Conservation (phyloP, 2,113 vertebrate genomes). For the Cottus gobio region DNA sequence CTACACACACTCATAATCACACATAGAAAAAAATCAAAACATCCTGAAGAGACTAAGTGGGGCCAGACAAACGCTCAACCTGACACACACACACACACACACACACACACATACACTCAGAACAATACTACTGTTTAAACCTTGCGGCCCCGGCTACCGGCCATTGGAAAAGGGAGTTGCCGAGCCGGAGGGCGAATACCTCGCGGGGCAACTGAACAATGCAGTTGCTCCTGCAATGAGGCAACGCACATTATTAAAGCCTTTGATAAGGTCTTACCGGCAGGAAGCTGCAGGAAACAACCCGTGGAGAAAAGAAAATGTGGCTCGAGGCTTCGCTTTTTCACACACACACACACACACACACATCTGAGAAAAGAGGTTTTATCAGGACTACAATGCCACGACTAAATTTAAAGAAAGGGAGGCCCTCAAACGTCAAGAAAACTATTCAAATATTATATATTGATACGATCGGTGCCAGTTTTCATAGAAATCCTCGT, state of each 20-base stretch:
- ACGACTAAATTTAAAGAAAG: too few relatives aligned
- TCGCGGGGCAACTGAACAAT: slow-evolving; percentile 72
- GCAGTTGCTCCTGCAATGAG: slow-evolving; percentile 38
- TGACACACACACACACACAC: slow-evolving; percentile 65
- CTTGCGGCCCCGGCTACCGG: slow-evolving; percentile 72
- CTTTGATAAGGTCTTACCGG: slow-evolving; percentile 72
- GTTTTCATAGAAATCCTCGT: too few relatives aligned
- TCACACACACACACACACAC: slow-evolving; percentile 43
- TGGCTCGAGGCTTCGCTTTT: slow-evolving; percentile 6
- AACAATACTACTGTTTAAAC: slow-evolving; percentile 74
- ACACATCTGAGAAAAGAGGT: too few relatives aligned
- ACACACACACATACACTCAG: slow-evolving; percentile 37
- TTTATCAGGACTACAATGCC: too few relatives aligned
- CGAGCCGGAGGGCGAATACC: slow-evolving; percentile 72
- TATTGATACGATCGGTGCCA: too few relatives aligned
- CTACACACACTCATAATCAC: slow-evolving; percentile 27
- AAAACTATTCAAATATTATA: too few relatives aligned
- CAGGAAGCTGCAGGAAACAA: slow-evolving; percentile 60
- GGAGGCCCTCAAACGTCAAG: too few relatives aligned
- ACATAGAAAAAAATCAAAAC: slow-evolving; percentile 67
- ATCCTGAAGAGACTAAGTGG: slow-evolving; percentile 81
- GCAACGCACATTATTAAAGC: slow-evolving; percentile 51
- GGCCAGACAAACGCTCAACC: slow-evolving; percentile 69
- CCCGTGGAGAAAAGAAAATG: slow-evolving; percentile 40
- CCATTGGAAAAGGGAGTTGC: slow-evolving; percentile 69